A percentile compares a stretch with the other conserved stretches of the same genome.
Conservation (phyloP, 2,888 invertebrate species). For the Onthophagus sagittarius region DNA sequence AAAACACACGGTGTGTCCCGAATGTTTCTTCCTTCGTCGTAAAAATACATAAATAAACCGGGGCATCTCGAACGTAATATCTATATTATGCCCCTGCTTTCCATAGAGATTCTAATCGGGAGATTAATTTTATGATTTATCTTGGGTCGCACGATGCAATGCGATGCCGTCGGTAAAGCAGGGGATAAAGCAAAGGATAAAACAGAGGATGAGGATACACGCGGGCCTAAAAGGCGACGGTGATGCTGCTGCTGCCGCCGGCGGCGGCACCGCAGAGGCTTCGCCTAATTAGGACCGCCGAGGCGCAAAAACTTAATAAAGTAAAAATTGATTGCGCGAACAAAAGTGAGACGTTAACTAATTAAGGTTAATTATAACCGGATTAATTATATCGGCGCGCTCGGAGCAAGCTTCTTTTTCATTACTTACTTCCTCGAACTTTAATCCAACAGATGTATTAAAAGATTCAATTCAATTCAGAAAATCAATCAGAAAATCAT, state of each 20-base stretch:
- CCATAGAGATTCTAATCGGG: slow-evolving; percentile 31
- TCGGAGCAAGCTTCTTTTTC: neutral
- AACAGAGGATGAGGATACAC: neutral
- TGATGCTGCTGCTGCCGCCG: neutral
- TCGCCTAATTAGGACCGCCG: neutral
- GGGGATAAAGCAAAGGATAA: neutral
- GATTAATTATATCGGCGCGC: slow-evolving; percentile 12
- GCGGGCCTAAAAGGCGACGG: neutral
- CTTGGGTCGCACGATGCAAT: slow-evolving; percentile 10
- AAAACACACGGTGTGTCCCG: neutral
- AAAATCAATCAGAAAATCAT: no score
- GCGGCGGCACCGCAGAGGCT: neutral
- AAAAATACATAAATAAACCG: neutral
- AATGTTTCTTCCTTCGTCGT: neutral
- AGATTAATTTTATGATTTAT: slow-evolving; percentile 31
- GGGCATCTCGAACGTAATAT: slow-evolving; percentile 21
- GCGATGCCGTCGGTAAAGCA: neutral
- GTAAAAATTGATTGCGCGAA: slow-evolving; percentile 12
- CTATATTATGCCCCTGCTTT: slow-evolving; percentile 28
- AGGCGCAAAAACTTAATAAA: slow-evolving; percentile 13
- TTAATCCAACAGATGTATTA: no score
- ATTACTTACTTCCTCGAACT: neutral
- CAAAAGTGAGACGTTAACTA: slow-evolving; percentile 13
- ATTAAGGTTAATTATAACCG: slow-evolving; percentile 13
- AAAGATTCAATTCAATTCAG: no score